Percentiles rank a stretch among this genome's conserved stretches.
These are phyloP conservation scores for Myripristis murdjan DNA, from an alignment of 2,797 vertebrate genomes.

Conservation along the genomic window DNA sequence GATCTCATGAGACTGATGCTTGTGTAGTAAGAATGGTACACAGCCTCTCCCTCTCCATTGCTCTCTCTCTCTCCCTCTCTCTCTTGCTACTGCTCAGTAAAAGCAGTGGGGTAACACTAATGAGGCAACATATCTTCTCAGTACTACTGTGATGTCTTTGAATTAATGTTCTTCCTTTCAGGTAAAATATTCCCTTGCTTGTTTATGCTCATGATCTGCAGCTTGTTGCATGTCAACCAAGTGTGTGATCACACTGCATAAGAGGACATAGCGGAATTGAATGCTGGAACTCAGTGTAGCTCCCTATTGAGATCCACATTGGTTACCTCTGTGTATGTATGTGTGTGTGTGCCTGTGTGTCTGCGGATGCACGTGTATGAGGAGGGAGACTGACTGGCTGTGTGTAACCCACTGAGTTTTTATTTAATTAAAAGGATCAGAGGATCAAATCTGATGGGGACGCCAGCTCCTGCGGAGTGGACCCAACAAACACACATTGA, in stretches of 20 bases:
- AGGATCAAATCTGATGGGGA: constrained; percentile 73
- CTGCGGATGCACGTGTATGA: background rate
- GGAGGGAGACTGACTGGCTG: constrained; percentile 44
- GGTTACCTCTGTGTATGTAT: constrained; percentile 48
- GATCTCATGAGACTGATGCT: constrained; percentile 69
- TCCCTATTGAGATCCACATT: constrained; percentile 63
- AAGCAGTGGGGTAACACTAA: constrained; percentile 82
- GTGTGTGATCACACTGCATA: constrained; percentile 72
- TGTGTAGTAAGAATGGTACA: constrained; percentile 61
- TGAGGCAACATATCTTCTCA: constrained; percentile 79
- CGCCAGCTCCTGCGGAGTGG: constrained; percentile 71
- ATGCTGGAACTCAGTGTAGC: constrained; percentile 60
- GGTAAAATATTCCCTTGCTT: constrained; percentile 79
- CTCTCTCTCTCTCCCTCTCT: constrained; percentile 10
- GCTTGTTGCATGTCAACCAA: constrained; percentile 74
- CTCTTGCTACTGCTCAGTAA: constrained; percentile 61
- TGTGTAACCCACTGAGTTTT: constrained; percentile 79
- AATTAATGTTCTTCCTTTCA: constrained; percentile 78
- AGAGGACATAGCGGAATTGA: constrained; percentile 70
- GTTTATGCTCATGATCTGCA: constrained; percentile 77
- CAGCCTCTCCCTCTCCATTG: constrained; percentile 21
- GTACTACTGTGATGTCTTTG: constrained; percentile 75
- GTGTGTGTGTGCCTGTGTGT: background rate
- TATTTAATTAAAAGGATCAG: constrained; percentile 86
- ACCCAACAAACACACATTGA: constrained; percentile 67